These are phyloP conservation scores for Drosophila sulfurigaster DNA, from an alignment of 1,140 invertebrate genomes.

Conservation along the genomic window DNA sequence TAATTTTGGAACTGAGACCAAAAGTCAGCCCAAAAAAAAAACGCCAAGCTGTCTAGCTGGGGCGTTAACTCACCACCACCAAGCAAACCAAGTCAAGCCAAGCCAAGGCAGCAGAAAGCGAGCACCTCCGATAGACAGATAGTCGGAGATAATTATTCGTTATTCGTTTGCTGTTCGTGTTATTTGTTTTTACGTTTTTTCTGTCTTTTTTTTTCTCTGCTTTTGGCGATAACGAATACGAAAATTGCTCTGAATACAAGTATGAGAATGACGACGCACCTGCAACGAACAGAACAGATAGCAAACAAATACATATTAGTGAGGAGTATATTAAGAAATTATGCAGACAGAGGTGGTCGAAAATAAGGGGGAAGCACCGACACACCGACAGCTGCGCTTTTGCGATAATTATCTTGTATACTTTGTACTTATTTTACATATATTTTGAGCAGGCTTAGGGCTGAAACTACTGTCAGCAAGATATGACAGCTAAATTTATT, in stretches of 20 bases:
- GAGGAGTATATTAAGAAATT: conserved; percentile 3
- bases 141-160: conserved; percentile 44
- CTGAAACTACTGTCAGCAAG: neutral
- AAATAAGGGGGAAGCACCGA: neutral
- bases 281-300: conserved; percentile 52
- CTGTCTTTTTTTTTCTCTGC: too few species aligned
- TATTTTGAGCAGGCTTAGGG: neutral
- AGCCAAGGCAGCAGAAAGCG: too few species aligned
- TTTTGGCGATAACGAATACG: conserved; percentile 35
- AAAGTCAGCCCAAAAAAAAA: conserved; percentile 17
- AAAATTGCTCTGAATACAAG: conserved; percentile 12
- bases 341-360: conserved; percentile 13
- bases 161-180: conserved; percentile 24
- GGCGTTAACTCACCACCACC: conserved; percentile 38
- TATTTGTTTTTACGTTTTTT: neutral
- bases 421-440: neutral
- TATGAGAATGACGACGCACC: conserved; percentile 55
- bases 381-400: neutral
- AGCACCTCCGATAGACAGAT: conserved; percentile 11
- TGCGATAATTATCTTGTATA: neutral
- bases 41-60: conserved; percentile 63
- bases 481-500: neutral
- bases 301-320: conserved; percentile 61
- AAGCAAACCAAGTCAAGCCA: too few species aligned
- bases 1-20: conserved; percentile 44